These are phyloP conservation scores for Caenorhabditis latens DNA, from an alignment of 1,140 invertebrate species.

Conservation along the genomic window DNA sequence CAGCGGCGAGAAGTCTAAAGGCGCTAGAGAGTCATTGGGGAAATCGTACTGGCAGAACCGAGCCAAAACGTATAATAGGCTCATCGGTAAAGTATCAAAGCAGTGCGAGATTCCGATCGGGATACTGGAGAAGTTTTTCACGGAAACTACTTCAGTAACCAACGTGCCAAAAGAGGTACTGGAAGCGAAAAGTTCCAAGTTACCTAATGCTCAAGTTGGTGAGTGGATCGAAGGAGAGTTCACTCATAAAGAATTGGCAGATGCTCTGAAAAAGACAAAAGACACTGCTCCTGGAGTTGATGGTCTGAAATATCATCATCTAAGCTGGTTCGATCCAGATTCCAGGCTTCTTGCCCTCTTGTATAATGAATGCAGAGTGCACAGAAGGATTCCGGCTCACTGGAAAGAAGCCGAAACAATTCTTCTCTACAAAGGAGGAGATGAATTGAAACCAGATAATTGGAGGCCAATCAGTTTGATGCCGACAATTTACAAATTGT, in stretches of 20 bases:
- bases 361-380: neutral
- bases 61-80: neutral
- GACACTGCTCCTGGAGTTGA: conserved; percentile 12
- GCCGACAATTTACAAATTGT: neutral
- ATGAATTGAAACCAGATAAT: neutral
- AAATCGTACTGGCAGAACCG: neutral
- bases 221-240: neutral
- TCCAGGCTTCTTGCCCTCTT: neutral
- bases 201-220: neutral
- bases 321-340: conserved; percentile 13
- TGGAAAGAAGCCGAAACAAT: conserved; percentile 12
- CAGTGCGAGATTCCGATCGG: neutral
- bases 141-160: neutral
- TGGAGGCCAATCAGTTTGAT: neutral
- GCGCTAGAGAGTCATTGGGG: neutral
- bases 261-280: neutral
- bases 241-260: neutral
- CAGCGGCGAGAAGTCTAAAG: neutral
- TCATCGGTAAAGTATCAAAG: neutral
- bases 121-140: neutral
- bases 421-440: conserved; percentile 25
- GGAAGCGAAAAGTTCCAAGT: neutral
- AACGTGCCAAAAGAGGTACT: neutral
- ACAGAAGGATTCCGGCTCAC: neutral
- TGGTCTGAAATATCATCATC: neutral